Evolutionary conservation across 2,113 vertebrate species (phyloP).

Genomic region (Bos indicus): DNA sequence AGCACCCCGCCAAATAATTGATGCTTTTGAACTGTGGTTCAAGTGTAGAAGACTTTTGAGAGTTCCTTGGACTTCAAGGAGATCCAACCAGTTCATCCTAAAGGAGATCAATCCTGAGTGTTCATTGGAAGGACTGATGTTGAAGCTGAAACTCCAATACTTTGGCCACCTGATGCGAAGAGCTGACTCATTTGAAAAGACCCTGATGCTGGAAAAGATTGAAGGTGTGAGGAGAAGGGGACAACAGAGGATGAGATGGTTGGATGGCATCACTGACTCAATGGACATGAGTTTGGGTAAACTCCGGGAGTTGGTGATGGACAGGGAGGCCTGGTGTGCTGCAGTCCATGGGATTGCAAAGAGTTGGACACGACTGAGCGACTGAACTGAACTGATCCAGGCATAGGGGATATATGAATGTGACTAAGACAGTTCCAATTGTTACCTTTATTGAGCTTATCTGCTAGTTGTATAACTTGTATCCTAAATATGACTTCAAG

Average conservation of each 20-base stretch:
- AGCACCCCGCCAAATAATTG: neutral
- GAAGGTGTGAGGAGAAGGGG: neutral
- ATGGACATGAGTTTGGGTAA: neutral
- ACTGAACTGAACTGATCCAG: neutral
- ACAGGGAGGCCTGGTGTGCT: neutral
- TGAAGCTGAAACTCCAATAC: neutral
- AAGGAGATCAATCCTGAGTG: neutral
- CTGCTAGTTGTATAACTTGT: neutral
- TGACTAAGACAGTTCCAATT: neutral
- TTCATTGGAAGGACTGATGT: neutral
- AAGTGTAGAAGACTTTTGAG: neutral
- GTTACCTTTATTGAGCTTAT: neutral
- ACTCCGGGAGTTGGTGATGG: neutral
- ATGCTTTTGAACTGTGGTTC: neutral
- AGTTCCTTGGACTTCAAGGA: neutral
- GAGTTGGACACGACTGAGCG: accelerated
- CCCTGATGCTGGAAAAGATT: neutral
- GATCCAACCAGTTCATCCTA: neutral
- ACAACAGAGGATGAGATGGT: neutral
- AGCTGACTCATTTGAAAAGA: neutral
- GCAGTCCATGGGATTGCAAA: neutral
- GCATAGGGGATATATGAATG: neutral
- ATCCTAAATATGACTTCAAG: neutral
- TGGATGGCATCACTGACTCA: neutral
- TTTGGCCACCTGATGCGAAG: neutral